Percentiles rank a stretch among this genome's conserved stretches.
Evolutionary conservation across 2,113 vertebrate genomes (phyloP).

Genomic region (Barnardius zonarius): DNA sequence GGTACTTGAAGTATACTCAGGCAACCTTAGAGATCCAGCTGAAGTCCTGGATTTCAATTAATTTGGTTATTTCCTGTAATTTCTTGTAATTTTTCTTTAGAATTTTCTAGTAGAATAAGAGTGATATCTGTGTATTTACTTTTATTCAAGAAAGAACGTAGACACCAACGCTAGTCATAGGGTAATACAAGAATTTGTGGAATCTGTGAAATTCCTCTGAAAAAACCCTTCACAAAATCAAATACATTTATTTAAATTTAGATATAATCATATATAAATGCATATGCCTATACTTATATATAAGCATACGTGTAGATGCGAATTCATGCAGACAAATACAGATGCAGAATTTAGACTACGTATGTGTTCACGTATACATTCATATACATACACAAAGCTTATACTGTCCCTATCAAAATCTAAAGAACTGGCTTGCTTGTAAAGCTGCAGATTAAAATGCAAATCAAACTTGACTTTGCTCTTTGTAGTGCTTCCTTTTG

Average conservation of each 20-base stretch:
- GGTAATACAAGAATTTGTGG: not conserved
- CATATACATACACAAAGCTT: not conserved
- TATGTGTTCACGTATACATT: not conserved
- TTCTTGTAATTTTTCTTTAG: not conserved
- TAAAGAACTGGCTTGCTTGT: not conserved
- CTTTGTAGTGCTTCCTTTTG: not conserved
- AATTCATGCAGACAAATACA: not conserved
- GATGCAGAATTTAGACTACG: not conserved
- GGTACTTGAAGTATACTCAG: not conserved
- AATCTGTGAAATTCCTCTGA: not conserved
- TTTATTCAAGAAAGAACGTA: not conserved
- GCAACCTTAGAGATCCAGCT: not conserved
- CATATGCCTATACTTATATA: not conserved
- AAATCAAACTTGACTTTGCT: not conserved
- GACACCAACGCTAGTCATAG: not conserved
- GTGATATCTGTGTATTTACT: not conserved
- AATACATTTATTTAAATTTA: not conserved
- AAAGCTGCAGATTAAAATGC: not conserved
- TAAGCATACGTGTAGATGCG: not conserved
- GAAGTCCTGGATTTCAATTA: not conserved
- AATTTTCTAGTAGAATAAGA: not conserved
- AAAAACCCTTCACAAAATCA: fast-evolving
- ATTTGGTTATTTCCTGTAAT: not conserved
- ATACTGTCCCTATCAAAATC: not conserved
- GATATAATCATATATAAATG: too few species aligned